phyloP scores from a whole-genome alignment of 2,888 invertebrate species.

The Alloscopus bannaensis region DNA sequence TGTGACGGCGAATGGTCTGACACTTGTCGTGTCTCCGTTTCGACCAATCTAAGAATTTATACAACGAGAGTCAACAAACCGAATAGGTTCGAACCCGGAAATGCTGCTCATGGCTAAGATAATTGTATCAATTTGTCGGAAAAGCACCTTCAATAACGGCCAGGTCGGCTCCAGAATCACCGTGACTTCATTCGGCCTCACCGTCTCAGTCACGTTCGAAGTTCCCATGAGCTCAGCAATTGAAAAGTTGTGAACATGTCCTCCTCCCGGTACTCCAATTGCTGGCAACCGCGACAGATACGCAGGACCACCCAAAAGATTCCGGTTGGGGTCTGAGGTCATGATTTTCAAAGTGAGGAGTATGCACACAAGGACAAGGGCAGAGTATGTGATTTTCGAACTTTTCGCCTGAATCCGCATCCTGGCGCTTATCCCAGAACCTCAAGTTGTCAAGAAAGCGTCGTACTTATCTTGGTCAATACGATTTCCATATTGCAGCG shows the following conservation, averaged over 20 bases:
- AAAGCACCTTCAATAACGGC: not conserved
- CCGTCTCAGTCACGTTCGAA: conserved; percentile 33
- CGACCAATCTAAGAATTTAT: not conserved
- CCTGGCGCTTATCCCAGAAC: too few species aligned
- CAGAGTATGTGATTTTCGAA: too few species aligned
- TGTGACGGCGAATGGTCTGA: conserved; percentile 55
- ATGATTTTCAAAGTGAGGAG: too few species aligned
- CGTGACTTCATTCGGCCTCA: conserved; percentile 26
- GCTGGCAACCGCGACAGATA: too few species aligned
- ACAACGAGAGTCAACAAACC: too few species aligned
- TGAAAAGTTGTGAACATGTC: conserved; percentile 15
- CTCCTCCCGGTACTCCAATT: too few species aligned
- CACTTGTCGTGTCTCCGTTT: not conserved
- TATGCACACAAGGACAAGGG: too few species aligned
- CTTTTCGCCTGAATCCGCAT: too few species aligned
- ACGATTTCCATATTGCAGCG: too few species aligned
- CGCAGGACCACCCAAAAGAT: too few species aligned
- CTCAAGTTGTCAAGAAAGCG: too few species aligned
- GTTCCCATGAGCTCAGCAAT: conserved; percentile 49
- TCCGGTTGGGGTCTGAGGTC: not conserved
- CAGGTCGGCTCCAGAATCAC: conserved; percentile 37
- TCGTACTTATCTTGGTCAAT: too few species aligned
- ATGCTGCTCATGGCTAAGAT: not conserved
- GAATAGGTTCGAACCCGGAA: not conserved
- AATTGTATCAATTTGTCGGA: not conserved